Evolutionary conservation across 2,797 vertebrate genomes (phyloP), one percentile per base, ranked within the genome.

Genomic region (Babyrousa celebensis): DNA sequence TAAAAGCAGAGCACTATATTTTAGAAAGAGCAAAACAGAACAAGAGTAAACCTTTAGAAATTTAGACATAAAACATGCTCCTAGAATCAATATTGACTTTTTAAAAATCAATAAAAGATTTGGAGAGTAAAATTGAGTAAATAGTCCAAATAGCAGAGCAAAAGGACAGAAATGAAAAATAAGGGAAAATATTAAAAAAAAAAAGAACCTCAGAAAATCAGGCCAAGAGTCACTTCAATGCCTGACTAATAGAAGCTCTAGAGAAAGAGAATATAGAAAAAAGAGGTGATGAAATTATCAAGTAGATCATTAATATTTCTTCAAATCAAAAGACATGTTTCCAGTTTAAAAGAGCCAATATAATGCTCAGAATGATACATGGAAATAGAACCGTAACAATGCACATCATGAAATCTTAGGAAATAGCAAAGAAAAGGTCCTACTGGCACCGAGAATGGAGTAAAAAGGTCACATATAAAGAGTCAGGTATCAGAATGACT

Each of bases 11-110:
- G 32, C 32, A 25, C 23, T 70, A 4, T 56, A 23, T 72, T 78
- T 62, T 71, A 12, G n/a, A 60, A 75, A 80, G 25, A 87, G 36
- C 4, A 77, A 58, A 15, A 89, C 14, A 74, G 63, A 77, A 25
- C 17, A 88, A 83, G 25, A 92, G 56, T 70, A 78, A 29, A 63
- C 78, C 70, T 71, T 89, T 71, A 89, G 54, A 92, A 78, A 78
- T 84, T 71, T 77, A 71, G 16, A 92, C 56, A 84, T 63, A 78
- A 89, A 79, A 63, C 68, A 54, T 36, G 2, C 36, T 52, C 52
- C 21, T 54, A 68, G 32, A 80, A 43, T 70, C n/a, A 94, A 70
- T 85, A 27, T 12, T 79, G 72, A 79, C 36, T 60, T 48, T 48
- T 48, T 65, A 4, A 72, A 27, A 89, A 85, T 29, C 58, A 80